These are phyloP conservation scores for Arizona elegans DNA, from an alignment of 2,113 vertebrate genomes.

Conservation along the genomic window DNA sequence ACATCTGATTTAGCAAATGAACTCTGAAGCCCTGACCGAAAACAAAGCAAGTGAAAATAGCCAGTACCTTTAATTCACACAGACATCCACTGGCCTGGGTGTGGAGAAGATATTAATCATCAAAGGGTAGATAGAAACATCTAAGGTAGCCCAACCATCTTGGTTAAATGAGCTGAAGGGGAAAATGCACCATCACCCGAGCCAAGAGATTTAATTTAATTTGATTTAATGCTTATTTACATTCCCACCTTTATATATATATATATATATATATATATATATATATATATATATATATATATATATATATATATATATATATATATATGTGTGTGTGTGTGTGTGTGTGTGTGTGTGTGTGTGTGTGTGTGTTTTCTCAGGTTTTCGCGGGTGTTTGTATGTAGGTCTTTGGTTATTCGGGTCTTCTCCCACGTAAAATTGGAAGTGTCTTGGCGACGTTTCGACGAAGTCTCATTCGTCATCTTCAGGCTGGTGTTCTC, in stretches of 20 bases:
- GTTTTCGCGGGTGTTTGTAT: too few relatives aligned
- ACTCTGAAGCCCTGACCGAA: slow-evolving; percentile 21
- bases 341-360: too few relatives aligned
- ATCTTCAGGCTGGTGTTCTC: too few relatives aligned
- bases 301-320: too few relatives aligned
- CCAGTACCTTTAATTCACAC: neutral
- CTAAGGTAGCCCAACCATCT: slow-evolving; percentile 12
- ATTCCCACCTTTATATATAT: neutral
- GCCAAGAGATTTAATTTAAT: neutral
- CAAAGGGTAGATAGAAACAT: neutral
- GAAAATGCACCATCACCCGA: slow-evolving; percentile 40
- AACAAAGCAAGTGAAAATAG: neutral
- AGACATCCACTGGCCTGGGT: neutral
- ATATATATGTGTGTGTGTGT: too few relatives aligned
- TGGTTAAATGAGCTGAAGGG: slow-evolving; percentile 11
- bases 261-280: too few relatives aligned
- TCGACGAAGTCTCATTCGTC: too few relatives aligned
- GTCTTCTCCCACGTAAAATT: too few relatives aligned
- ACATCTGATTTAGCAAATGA: slow-evolving; percentile 47
- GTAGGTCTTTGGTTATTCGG: too few relatives aligned
- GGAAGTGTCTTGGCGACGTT: too few relatives aligned
- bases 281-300: too few relatives aligned
- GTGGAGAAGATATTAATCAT: slow-evolving; percentile 32
- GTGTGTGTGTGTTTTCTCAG: too few relatives aligned
- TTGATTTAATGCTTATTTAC: neutral